Evolutionary conservation across 2,797 vertebrate genomes (phyloP).

Genomic region (Heteromormyrus szaboi): DNA sequence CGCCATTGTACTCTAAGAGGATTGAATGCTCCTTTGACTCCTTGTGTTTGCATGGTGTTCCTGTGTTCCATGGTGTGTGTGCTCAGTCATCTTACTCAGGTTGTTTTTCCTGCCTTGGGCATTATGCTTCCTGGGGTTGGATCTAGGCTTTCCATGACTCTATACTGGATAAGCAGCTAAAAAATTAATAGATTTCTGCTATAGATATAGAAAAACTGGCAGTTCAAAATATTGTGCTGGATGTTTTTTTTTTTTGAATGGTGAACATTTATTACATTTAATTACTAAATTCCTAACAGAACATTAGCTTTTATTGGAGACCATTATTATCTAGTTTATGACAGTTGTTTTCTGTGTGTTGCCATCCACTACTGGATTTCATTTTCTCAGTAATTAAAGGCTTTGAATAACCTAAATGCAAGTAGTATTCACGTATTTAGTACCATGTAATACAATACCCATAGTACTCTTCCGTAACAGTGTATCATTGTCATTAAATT

Average conservation of each 20-base stretch:
- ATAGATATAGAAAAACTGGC: neutral
- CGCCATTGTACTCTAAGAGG: neutral
- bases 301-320: neutral
- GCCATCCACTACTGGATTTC: neutral
- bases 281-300: neutral
- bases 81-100: neutral
- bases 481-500: neutral
- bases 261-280: neutral
- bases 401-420: neutral
- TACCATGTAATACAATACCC: neutral
- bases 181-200: neutral
- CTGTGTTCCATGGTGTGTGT: neutral
- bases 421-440: neutral
- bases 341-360: neutral
- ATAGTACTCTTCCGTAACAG: neutral
- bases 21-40: neutral
- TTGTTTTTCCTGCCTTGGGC: neutral
- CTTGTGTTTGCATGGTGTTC: neutral
- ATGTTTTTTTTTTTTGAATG: neutral
- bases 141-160: neutral
- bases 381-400: neutral
- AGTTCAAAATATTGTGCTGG: neutral
- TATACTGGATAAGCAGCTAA: neutral
- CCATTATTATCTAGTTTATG: neutral
- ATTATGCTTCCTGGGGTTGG: neutral